phyloP scores from a whole-genome alignment of 2,113 vertebrate species.

The Phylloscopus whistleri region DNA sequence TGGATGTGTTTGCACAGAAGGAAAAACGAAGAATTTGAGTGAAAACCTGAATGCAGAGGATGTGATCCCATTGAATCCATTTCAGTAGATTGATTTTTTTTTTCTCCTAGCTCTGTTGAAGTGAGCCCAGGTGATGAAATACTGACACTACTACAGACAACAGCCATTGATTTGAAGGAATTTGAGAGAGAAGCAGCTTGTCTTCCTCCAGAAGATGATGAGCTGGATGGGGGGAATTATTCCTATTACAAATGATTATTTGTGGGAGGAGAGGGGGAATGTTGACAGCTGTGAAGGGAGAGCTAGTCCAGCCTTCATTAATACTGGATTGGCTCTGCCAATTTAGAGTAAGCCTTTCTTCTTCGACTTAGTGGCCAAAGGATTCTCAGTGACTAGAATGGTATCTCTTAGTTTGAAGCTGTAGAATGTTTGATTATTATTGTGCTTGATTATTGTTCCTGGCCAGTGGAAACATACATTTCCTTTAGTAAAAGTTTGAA shows the following conservation, averaged over 20 bases:
- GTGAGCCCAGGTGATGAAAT: constrained; percentile 84
- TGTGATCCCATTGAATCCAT: background rate
- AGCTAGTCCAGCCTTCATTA: background rate
- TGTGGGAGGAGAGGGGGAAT: background rate
- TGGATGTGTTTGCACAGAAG: background rate
- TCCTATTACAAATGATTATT: background rate
- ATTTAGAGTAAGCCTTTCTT: background rate
- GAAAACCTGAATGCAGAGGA: background rate
- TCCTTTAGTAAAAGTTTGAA: background rate
- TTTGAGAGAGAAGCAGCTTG: constrained; percentile 77
- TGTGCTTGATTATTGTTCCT: too few relatives aligned
- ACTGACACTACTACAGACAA: constrained; percentile 78
- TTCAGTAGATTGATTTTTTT: background rate
- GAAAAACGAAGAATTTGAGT: background rate
- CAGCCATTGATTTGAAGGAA: constrained; percentile 75
- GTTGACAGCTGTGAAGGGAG: background rate
- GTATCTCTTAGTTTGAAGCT: background rate
- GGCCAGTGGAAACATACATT: background rate
- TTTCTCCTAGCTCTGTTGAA: constrained; percentile 55
- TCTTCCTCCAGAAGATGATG: constrained; percentile 91
- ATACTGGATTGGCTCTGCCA: background rate
- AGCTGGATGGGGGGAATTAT: constrained; percentile 12
- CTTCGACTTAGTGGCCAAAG: background rate
- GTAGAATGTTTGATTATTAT: too few relatives aligned
- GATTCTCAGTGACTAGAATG: background rate